A percentile compares a stretch with the other conserved stretches of the same genome.
Evolutionary conservation across 2,888 invertebrate species (phyloP).

Genomic region (Troilus luridus): DNA sequence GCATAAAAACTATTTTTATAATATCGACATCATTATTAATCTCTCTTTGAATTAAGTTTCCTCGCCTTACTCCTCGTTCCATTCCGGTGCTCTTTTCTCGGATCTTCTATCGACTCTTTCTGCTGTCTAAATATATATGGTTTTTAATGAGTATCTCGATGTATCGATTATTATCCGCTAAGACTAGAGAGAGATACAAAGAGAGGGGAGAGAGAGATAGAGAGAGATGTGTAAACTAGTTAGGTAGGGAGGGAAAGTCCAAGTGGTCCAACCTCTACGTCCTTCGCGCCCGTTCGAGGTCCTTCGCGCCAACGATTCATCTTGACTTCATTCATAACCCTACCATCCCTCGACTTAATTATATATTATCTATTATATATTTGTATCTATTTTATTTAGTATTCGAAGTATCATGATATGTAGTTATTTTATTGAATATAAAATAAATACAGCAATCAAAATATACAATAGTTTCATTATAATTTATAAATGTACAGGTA

Average conservation of each 20-base stretch:
- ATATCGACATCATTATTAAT: too few relatives aligned
- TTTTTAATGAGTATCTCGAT: background rate
- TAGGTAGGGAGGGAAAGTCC: slow-evolving; percentile 50
- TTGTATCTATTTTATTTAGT: background rate
- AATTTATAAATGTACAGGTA: too few relatives aligned
- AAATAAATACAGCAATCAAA: too few relatives aligned
- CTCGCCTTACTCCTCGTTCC: background rate
- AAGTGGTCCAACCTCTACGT: slow-evolving; percentile 29
- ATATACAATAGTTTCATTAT: too few relatives aligned
- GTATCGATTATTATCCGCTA: background rate
- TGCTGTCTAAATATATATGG: background rate
- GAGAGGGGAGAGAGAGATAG: background rate
- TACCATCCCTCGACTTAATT: background rate
- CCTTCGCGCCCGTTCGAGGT: slow-evolving; percentile 50
- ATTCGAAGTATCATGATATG: background rate
- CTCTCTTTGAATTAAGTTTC: background rate
- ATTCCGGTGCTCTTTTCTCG: background rate
- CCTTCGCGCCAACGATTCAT: slow-evolving; percentile 36
- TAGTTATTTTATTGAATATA: background rate
- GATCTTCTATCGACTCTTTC: background rate
- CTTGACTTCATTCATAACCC: slow-evolving; percentile 44
- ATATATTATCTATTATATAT: background rate
- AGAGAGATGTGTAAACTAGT: slow-evolving; percentile 31
- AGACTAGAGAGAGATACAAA: background rate
- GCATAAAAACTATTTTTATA: too few relatives aligned